Percentiles rank a stretch among this genome's conserved stretches.
Evolutionary conservation across 2,888 invertebrate genomes (phyloP).

Genomic region (Anodontia alba): DNA sequence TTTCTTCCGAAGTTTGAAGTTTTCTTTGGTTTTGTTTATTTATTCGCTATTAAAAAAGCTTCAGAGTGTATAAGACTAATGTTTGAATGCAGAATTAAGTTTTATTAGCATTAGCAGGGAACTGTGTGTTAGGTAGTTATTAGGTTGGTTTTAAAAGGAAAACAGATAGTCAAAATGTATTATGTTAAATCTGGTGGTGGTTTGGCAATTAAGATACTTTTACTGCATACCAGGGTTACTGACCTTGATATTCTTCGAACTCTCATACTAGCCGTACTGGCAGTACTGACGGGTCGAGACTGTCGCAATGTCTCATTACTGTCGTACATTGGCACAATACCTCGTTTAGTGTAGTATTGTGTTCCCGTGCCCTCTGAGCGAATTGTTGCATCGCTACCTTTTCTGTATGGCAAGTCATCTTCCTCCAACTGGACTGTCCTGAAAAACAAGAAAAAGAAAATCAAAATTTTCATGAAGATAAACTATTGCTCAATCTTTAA

Average conservation of each 20-base stretch:
- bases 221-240: too few species aligned
- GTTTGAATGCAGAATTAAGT: too few species aligned
- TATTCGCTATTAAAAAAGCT: too few species aligned
- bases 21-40: too few species aligned
- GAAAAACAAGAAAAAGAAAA: conserved; percentile 42
- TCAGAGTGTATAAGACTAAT: too few species aligned
- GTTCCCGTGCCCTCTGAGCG: conserved; percentile 75
- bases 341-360: conserved; percentile 79
- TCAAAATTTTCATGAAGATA: background rate
- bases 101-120: too few species aligned
- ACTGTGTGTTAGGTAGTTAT: too few species aligned
- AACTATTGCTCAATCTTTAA: background rate
- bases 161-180: too few species aligned
- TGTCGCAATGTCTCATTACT: conserved; percentile 77
- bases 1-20: too few species aligned
- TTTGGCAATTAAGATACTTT: too few species aligned
- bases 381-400: conserved; percentile 75
- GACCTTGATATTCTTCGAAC: conserved; percentile 84
- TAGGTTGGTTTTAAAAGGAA: too few species aligned
- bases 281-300: conserved; percentile 79
- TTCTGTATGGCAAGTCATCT: conserved; percentile 78
- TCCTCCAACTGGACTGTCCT: conserved; percentile 78
- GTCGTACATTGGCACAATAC: conserved; percentile 84
- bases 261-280: conserved; percentile 82
- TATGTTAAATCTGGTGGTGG: too few species aligned